These are phyloP conservation scores for Capra hircus DNA, from an alignment of 2,113 vertebrate species.

Conservation along the genomic window DNA sequence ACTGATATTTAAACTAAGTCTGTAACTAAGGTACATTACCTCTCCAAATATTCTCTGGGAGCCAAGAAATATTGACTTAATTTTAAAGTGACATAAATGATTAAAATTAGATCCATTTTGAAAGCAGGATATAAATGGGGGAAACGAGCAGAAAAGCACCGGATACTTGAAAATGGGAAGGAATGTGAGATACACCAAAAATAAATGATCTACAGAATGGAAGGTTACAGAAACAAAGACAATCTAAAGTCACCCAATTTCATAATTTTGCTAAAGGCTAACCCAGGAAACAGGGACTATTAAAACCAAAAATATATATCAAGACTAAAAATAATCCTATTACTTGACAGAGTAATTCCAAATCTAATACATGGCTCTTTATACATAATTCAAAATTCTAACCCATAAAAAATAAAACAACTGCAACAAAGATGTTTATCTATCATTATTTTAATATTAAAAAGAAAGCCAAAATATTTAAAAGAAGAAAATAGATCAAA, in stretches of 20 bases:
- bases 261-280: slow-evolving; percentile 67
- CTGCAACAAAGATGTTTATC: slow-evolving; percentile 10
- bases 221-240: slow-evolving; percentile 55
- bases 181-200: slow-evolving; percentile 51
- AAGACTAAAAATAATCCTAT: slow-evolving; percentile 61
- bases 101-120: slow-evolving; percentile 56
- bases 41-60: slow-evolving; percentile 47
- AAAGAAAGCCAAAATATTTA: slow-evolving; percentile 25
- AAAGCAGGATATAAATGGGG: slow-evolving; percentile 25
- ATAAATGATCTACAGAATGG: slow-evolving; percentile 47
- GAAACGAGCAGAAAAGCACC: slow-evolving; percentile 26
- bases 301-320: slow-evolving; percentile 60
- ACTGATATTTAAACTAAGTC: slow-evolving; percentile 54
- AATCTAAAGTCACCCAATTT: slow-evolving; percentile 50
- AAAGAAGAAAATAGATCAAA: slow-evolving; percentile 5
- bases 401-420: background rate
- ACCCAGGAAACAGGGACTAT: slow-evolving; percentile 44
- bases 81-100: slow-evolving; percentile 56
- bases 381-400: slow-evolving; percentile 39
- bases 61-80: slow-evolving; percentile 61
- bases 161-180: slow-evolving; percentile 33
- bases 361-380: slow-evolving; percentile 27
- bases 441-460: slow-evolving; percentile 38
- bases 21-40: slow-evolving; percentile 44
- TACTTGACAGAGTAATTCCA: slow-evolving; percentile 56